Conservation (phyloP, 1,140 invertebrate species). For the Stegodyphus dumicola region DNA sequence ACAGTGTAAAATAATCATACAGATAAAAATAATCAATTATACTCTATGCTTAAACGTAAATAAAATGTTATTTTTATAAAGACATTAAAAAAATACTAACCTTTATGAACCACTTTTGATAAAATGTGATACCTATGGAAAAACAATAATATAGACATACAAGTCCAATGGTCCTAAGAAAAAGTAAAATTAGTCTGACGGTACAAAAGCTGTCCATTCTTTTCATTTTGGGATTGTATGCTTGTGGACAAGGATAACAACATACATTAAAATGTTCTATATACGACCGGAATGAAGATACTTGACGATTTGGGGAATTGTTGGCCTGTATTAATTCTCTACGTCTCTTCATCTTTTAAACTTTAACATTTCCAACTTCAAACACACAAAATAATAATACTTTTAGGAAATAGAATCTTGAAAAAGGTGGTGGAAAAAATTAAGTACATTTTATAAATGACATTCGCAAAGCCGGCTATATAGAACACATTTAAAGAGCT, state of each 20-base stretch:
- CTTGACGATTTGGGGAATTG: background rate
- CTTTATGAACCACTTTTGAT: constrained; percentile 91
- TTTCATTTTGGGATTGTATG: constrained; percentile 54
- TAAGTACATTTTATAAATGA: background rate
- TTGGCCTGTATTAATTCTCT: constrained; percentile 16
- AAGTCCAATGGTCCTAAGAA: constrained; percentile 64
- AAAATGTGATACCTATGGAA: constrained; percentile 96
- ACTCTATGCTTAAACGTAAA: too few relatives aligned
- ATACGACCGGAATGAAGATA: constrained; percentile 37
- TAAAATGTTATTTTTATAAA: too few relatives aligned
- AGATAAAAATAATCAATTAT: too few relatives aligned
- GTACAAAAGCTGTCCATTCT: constrained; percentile 51
- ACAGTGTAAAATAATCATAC: too few relatives aligned
- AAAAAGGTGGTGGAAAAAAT: background rate
- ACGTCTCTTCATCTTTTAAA: constrained; percentile 55
- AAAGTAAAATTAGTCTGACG: constrained; percentile 42
- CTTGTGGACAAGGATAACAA: constrained; percentile 27
- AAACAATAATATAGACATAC: constrained; percentile 86
- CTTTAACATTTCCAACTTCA: background rate
- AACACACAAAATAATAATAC: background rate
- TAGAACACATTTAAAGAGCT: background rate
- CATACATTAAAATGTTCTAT: constrained; percentile 46
- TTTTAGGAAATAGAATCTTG: background rate
- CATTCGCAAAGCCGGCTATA: background rate
- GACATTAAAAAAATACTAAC: constrained; percentile 71